Evolutionary conservation across 2,113 vertebrate species (phyloP).

Genomic region (Planiliza haematocheilus): DNA sequence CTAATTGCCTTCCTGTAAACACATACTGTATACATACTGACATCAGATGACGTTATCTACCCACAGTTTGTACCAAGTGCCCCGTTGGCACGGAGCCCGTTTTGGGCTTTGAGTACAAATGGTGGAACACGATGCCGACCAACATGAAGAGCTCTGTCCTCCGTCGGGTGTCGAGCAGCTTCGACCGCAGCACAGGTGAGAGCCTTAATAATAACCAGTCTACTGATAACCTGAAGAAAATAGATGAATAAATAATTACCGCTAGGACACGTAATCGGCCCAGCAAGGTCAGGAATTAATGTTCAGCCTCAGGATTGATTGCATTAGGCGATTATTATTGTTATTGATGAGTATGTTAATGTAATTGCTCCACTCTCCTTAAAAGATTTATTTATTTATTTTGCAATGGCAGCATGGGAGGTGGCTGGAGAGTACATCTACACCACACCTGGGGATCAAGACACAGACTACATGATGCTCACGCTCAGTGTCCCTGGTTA

Average conservation of each 20-base stretch:
- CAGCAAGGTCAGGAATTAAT: background rate
- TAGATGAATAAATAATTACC: too few relatives aligned
- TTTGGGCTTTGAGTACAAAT: constrained; percentile 94
- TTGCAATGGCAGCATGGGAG: constrained; percentile 89
- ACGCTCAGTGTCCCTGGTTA: constrained; percentile 90
- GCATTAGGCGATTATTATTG: too few relatives aligned
- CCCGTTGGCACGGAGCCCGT: constrained; percentile 89
- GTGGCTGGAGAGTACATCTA: constrained; percentile 95
- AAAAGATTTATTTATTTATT: background rate
- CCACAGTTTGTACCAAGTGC: constrained; percentile 88
- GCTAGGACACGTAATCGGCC: too few relatives aligned
- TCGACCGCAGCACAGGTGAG: constrained; percentile 87
- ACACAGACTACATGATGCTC: constrained; percentile 92
- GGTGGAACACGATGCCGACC: constrained; percentile 94
- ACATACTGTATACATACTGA: background rate
- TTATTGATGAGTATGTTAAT: too few relatives aligned
- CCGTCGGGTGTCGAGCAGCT: constrained; percentile 85
- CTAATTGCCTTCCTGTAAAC: background rate
- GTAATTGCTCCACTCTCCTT: too few relatives aligned
- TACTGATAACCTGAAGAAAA: too few relatives aligned
- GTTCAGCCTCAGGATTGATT: background rate
- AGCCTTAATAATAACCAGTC: background rate
- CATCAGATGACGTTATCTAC: background rate
- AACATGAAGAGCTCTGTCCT: constrained; percentile 92
- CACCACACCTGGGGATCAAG: constrained; percentile 88